Evolutionary conservation across 35 echinoderm and acorn worm species (phyloP), one percentile per base, ranked within the genome.

Genomic region (Apostichopus japonicus): DNA sequence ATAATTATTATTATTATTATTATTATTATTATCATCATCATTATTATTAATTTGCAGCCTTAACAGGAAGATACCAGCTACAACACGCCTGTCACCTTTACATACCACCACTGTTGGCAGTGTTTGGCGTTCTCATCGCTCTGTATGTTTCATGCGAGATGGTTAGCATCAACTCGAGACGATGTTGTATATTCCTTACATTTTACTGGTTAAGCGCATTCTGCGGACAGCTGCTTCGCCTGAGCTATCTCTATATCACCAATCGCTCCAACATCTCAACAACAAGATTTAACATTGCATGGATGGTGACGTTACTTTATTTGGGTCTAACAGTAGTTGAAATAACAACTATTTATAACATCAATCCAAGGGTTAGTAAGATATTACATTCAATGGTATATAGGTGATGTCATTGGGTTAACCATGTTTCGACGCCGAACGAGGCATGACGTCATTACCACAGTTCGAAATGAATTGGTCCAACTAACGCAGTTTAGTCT

Each of bases 151-250:
- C 79, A 33, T 13, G 13, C 33, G 54, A 15, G 54, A 19, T 54
- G 10, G 33, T 5, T 2, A 44, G 54, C 2, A 15, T 4, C 6
- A 17, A 54, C 44, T 1, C 6, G n/a, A 6, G 10, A 4, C 27
- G 7, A 4, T 3, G 79, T 52, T 52, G 4, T 11, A 53, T 16
- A 9, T 6, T 54, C 54, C 24, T 83, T 8, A 44, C 54, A 6
- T n/a, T 54, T 6, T 83, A 83, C n/a, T 83, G 79, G 10, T 54
- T 54, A 15, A 14, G 33, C 44, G 79, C 79, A 2, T 6, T 13
- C 24, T 83, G 79, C 17, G 79, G 79, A 55, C 79, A 83, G 52
- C 79, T 83, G 44, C 10, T 83, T 4, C 79, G 79, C 10, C 8
- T 83, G 3, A 11, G 44, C 17, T 4, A 83, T 83, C 79, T 83